These are phyloP conservation scores for Protomyctophum bolini DNA, from an alignment of 2,113 vertebrate genomes.

Conservation along the genomic window DNA sequence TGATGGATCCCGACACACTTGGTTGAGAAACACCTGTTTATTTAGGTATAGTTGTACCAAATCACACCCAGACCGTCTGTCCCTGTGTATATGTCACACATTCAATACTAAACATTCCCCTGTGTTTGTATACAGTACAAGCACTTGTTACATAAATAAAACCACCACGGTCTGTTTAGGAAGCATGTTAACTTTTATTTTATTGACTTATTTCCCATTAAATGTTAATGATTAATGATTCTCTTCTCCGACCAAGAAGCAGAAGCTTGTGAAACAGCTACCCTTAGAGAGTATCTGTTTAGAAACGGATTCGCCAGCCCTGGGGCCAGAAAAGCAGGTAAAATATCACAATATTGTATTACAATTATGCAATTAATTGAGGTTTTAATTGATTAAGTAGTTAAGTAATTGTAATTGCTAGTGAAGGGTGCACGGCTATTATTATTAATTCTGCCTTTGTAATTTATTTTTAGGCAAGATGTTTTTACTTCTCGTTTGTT, in stretches of 20 bases:
- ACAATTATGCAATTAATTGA: too few species aligned
- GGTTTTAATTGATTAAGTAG: too few species aligned
- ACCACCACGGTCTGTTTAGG: neutral
- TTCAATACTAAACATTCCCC: neutral
- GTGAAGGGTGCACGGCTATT: too few species aligned
- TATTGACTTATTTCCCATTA: conserved; percentile 15
- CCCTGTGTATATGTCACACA: too few species aligned
- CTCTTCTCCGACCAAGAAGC: conserved; percentile 86
- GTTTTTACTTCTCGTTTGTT: too few species aligned
- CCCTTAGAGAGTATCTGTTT: conserved; percentile 92
- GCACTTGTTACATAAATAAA: neutral
- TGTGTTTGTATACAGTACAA: neutral
- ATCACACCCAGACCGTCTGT: too few species aligned
- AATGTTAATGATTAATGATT: conserved; percentile 30
- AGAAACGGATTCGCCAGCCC: conserved; percentile 93
- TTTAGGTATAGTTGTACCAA: too few species aligned
- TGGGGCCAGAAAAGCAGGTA: conserved; percentile 96
- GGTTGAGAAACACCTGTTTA: too few species aligned
- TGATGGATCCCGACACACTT: too few species aligned
- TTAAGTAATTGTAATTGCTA: too few species aligned
- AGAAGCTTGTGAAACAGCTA: conserved; percentile 94
- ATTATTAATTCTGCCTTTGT: too few species aligned
- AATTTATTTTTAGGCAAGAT: too few species aligned
- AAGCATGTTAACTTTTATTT: conserved; percentile 22
- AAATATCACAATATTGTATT: neutral